Base-by-base conservation (phyloP, 1,140 invertebrate species). In the Eufriesea mexicana region DNA sequence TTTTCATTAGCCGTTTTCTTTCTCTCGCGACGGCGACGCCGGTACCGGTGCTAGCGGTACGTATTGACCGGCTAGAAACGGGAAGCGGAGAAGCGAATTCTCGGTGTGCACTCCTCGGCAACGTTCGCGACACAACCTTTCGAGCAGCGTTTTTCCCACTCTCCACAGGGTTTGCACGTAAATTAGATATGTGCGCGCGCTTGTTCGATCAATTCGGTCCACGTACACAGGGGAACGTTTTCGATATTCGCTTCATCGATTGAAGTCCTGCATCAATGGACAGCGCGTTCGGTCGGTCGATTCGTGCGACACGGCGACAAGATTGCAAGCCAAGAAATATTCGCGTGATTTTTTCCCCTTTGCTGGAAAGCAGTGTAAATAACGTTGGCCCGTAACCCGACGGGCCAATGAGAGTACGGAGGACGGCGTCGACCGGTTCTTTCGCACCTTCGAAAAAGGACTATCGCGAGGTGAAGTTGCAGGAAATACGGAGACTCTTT, bases 191-290 rank as follows among this genome's bases (percentile, higher is more conserved):
- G 72, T 20, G 51, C 25, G 70, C 66, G 35, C 45, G 73, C 42
- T 75, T 57, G 79, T 75, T 67, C 62, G 35, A 82, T 67, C 72
- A 76, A 82, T 66, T 76, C 79, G 62, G 51, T 14, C 23, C 62
- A 82, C 79, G 72, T 76, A 59, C 51, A 57, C 62, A 51, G 49
- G 51, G 51, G 51, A 57, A 49, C 62, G 62, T 81, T 67, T 67
- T 67, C 72, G 61, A 76, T 70, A 77, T 77, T 83, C 66, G 80
- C 25, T 83, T 68, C 80, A 77, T 70, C 80, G 80, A 83, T 83
- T n/a, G 55, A 78, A 78, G 66, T 54, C 47, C 74, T 16, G 80
- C 80, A 45, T 70, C 64, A 62, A 68, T 47, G 55, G 66, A 47
- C 54, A 49, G n/a, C 35, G 45, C 45, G 42, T 57, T 55, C 79